Base-by-base conservation (phyloP, 2,888 invertebrate species). In the Scaptomyza parva region DNA sequence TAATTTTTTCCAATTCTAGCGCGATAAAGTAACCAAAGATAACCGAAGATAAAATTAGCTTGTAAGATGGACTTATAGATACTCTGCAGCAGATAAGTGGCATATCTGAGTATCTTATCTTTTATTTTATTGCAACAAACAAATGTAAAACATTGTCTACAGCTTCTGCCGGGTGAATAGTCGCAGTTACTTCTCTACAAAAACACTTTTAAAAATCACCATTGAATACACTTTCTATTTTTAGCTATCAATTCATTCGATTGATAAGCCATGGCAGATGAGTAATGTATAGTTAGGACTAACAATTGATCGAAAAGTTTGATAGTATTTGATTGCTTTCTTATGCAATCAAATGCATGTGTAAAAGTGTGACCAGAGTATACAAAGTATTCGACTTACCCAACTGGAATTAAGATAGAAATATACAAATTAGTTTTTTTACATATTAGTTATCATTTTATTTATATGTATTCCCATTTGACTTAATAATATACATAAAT, bases 391-490 rank as follows among this genome's bases (percentile, higher is more conserved):
- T 55, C 24, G 6, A 57, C 41, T 57, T 57, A 57, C 41, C 57
- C n/a, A 5, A 1, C 9, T 61, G 30, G 8, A 45, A 14, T 26
- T 0, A 17, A 17, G 12, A 28, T 20, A 37, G 6, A 39, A 5
- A n/a, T 4, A 1, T 12, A 28, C 24, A 2, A 22, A 9, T 1
- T 1, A 5, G 17, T 22, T 52, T 55, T 57, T 62, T 52, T 80
- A 79, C 77, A 80, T 80, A 76, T 83, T 72, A 83, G 67, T 85
- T 85, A 79, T 85, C 71, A 69, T 72, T 86, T 84, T 88, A 88
- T 85, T 85, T 88, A 85, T 84, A 66, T 69, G 65, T 71, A 86
- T 83, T 84, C 84, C 86, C 86, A 71, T 87, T 83, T 79, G 66
- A 74, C 84, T 83, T 83, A 83, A 78, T 83, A 83, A 78, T 62